A percentile compares a stretch with the other conserved stretches of the same genome.
Conservation (phyloP, 2,888 invertebrate genomes). For the Xylota sylvarum region DNA sequence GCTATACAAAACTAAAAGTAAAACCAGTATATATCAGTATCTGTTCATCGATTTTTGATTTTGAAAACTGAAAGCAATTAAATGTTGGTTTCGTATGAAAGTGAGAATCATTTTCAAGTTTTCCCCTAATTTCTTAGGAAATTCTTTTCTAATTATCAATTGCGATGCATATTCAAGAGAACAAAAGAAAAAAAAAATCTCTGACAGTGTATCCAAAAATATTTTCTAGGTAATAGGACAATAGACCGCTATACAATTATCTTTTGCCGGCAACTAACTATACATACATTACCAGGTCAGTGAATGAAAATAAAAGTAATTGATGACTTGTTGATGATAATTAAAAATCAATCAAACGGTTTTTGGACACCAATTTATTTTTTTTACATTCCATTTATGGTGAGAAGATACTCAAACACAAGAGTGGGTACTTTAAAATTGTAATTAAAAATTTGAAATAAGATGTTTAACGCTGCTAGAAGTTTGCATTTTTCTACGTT, state of each 20-base stretch:
- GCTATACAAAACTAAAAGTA: too few relatives aligned
- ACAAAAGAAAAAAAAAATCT: background rate
- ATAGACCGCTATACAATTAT: background rate
- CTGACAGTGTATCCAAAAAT: background rate
- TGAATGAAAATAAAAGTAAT: conserved; percentile 29
- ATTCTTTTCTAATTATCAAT: background rate
- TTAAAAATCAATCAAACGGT: conserved; percentile 10
- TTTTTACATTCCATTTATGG: conserved; percentile 7
- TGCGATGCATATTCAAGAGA: background rate
- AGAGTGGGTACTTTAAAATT: background rate
- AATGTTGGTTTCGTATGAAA: background rate
- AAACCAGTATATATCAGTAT: background rate
- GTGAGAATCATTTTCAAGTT: background rate
- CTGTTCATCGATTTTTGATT: background rate
- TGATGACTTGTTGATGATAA: conserved; percentile 10
- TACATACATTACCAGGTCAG: background rate
- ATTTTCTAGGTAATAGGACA: background rate
- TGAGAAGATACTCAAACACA: background rate
- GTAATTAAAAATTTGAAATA: background rate
- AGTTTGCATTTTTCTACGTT: background rate
- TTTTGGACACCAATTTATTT: conserved; percentile 9
- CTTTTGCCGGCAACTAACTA: background rate
- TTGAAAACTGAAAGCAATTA: conserved; percentile 13
- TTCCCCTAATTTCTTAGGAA: background rate
- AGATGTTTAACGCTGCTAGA: background rate